Conservation (phyloP, 2,888 invertebrate species). For the Pandemis heparana region DNA sequence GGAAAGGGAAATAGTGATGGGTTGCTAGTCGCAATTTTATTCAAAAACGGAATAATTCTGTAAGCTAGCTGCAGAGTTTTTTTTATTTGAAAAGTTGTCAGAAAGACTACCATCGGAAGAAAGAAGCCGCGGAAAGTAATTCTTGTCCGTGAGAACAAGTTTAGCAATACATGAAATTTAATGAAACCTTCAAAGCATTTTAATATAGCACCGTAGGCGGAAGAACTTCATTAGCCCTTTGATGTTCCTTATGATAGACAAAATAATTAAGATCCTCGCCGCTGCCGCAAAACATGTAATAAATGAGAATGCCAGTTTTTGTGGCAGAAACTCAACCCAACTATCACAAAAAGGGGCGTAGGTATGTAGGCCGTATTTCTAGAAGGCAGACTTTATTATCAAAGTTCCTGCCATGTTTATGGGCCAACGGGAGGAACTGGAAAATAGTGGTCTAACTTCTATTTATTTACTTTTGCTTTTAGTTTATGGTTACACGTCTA, state of each 20-base stretch:
- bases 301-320: constrained; percentile 17
- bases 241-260: constrained; percentile 11
- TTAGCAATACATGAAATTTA: too few relatives aligned
- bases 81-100: too few relatives aligned
- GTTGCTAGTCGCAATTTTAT: too few relatives aligned
- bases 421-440: constrained; percentile 11
- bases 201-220: neutral
- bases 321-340: constrained; percentile 4
- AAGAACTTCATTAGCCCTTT: neutral
- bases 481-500: constrained; percentile 26
- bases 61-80: too few relatives aligned
- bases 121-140: too few relatives aligned
- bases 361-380: constrained; percentile 28
- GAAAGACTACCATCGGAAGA: too few relatives aligned
- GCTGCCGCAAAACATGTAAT: constrained; percentile 3
- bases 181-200: constrained; percentile 2
- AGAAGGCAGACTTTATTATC: constrained; percentile 34
- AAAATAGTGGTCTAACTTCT: constrained; percentile 23
- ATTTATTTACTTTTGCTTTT: constrained; percentile 25
- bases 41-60: too few relatives aligned
- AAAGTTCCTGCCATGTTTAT: constrained; percentile 39
- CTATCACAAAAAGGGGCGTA: constrained; percentile 16
- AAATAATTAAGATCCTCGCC: constrained; percentile 3
- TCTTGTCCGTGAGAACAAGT: too few relatives aligned
- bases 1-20: too few relatives aligned